Conservation (phyloP, 1,140 invertebrate genomes). For the Frieseomelitta varia region DNA sequence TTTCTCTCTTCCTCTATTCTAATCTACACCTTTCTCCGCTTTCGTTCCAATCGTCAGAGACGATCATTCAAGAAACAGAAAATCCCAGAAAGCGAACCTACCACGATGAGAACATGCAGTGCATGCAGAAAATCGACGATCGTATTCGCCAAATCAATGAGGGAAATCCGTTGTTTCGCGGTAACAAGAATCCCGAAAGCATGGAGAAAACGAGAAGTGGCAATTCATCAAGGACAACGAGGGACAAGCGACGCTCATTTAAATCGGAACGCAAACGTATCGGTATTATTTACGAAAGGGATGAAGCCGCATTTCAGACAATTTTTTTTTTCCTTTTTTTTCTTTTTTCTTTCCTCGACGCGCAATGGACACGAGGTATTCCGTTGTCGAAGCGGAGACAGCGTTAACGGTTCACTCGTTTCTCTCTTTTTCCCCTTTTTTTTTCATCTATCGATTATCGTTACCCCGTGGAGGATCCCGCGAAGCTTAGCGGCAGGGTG, state of each 20-base stretch:
- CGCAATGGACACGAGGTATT: neutral
- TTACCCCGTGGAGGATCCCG: constrained; percentile 52
- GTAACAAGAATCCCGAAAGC: neutral
- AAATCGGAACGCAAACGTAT: neutral
- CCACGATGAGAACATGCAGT: too few species aligned
- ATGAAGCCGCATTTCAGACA: neutral
- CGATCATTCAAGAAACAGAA: too few species aligned
- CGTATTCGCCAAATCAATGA: neutral
- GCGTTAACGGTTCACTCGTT: constrained; percentile 48
- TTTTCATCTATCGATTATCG: constrained; percentile 59
- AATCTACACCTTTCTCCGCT: too few species aligned
- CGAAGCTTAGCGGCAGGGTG: constrained; percentile 53
- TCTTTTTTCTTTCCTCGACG: neutral
- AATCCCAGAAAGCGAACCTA: too few species aligned
- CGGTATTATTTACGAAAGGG: constrained; percentile 14
- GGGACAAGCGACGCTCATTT: neutral
- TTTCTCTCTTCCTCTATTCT: too few species aligned
- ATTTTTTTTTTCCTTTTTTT: neutral
- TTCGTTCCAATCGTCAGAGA: too few species aligned
- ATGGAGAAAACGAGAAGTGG: neutral
- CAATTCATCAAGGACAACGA: neutral
- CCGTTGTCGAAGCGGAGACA: neutral
- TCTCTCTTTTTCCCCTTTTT: neutral
- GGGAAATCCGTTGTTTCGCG: neutral
- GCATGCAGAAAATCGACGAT: too few species aligned